These are phyloP conservation scores for Pharmacophagus antenor DNA, from an alignment of 2,888 invertebrate species.

Conservation along the genomic window DNA sequence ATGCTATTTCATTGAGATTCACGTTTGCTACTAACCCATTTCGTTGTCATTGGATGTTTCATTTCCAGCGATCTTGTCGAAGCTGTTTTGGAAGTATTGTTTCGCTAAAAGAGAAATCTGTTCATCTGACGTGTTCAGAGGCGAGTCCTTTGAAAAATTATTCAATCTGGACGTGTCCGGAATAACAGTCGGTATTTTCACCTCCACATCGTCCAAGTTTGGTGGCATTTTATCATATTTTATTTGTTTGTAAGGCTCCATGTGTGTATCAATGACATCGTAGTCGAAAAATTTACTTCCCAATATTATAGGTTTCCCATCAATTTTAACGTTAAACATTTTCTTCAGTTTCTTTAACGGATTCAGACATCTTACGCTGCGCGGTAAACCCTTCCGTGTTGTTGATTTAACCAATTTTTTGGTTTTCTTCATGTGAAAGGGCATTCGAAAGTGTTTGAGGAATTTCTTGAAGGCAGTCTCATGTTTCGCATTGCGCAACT, in stretches of 20 bases:
- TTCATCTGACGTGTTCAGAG: background rate
- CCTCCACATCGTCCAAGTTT: conserved; percentile 44
- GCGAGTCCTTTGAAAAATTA: conserved; percentile 6
- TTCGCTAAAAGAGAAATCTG: conserved; percentile 6
- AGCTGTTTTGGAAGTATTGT: conserved; percentile 1
- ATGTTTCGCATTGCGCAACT: conserved; percentile 34
- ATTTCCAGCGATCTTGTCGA: background rate
- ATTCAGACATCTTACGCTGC: conserved; percentile 43
- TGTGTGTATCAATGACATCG: conserved; percentile 37
- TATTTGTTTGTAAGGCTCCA: conserved; percentile 38
- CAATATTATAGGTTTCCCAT: conserved; percentile 27
- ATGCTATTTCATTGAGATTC: background rate
- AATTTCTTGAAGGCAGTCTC: conserved; percentile 40
- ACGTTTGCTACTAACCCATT: background rate
- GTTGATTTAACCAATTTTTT: conserved; percentile 37
- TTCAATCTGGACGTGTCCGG: conserved; percentile 31
- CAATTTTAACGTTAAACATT: conserved; percentile 40
- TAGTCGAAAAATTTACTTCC: conserved; percentile 40
- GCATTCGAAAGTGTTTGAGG: conserved; percentile 43
- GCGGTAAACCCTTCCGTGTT: conserved; percentile 27
- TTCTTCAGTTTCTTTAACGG: conserved; percentile 50
- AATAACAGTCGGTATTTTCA: conserved; percentile 50
- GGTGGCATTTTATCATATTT: conserved; percentile 38
- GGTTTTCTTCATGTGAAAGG: conserved; percentile 35
- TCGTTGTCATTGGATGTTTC: background rate